Base-by-base conservation (phyloP, 2,113 vertebrate genomes). In the Alexandromys fortis region DNA sequence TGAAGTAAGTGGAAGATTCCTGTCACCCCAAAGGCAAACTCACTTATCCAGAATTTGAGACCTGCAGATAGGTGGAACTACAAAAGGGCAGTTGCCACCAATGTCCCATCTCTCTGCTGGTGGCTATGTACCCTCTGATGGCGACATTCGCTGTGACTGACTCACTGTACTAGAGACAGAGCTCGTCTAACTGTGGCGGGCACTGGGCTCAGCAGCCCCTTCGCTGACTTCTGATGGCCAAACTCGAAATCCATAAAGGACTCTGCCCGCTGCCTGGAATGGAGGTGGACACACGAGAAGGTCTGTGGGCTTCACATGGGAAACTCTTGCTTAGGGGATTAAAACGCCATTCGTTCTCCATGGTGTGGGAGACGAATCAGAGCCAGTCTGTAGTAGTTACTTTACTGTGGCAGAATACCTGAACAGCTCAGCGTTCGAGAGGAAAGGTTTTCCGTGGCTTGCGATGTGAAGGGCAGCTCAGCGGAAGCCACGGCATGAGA, bases 171-270 rank as follows among this genome's bases (percentile, higher is more conserved):
- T 8, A 30, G 30, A 63, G 38, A 26, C 9, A 13, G 24, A 24
- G 73, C 30, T 35, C 0, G 0, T 19, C 70, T 47, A 28, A n/a
- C 3, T 22, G 26, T 45, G 38, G 61, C 0, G 17, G 33, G 7
- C 4, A 0, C 11, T 0, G 19, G 7, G 38, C 47, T 49, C 21
- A 52, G 21, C 3, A 22, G 38, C 1, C 30, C 17, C 24, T 13
- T 38, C 0, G 0, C 58, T 75, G 82, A 86, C 28, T 12, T 65
- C 38, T 21, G 10, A 21, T 33, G 16, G 61, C 38, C 82, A 33
- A 47, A 30, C 75, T 45, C 75, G 0, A 47, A 26, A 77, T 3
- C 1, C 61, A 30, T 45, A 67, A 13, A 65, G 33, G 55, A 26
- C n/a, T 19, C 68, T 42, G 28, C 42, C 47, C 8, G 5, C 21